These are phyloP conservation scores for Cerastis rubricosa DNA, from an alignment of 2,888 invertebrate genomes.

Conservation along the genomic window DNA sequence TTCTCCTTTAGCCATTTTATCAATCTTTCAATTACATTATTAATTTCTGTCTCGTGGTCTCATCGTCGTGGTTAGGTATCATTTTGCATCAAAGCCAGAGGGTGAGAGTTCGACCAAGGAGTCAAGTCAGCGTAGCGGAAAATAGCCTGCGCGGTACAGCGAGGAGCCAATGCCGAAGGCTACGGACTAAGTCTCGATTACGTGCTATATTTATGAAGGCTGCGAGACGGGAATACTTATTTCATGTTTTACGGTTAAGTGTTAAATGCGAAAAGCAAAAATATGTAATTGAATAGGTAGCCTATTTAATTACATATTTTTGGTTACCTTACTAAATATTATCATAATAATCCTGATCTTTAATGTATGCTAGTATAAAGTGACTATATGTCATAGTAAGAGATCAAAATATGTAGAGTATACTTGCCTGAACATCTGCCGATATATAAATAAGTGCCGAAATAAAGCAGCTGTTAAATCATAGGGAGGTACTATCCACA, in stretches of 20 bases:
- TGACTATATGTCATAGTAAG: no score
- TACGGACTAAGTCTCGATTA: constrained; percentile 57
- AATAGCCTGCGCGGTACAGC: constrained; percentile 74
- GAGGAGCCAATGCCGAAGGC: constrained; percentile 44
- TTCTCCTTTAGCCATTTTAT: no score
- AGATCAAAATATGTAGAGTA: no score
- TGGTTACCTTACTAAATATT: not conserved
- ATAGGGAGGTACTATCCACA: no score
- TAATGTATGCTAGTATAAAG: not conserved
- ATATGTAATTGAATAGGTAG: no score
- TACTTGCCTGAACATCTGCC: no score
- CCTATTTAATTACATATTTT: not conserved
- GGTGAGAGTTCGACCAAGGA: constrained; percentile 67
- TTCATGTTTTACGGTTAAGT: constrained; percentile 4
- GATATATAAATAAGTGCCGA: no score
- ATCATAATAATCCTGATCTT: not conserved
- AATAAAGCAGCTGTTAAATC: no score
- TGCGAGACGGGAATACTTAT: constrained; percentile 46
- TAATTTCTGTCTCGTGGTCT: no score
- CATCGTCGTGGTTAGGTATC: no score
- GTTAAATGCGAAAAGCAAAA: not conserved
- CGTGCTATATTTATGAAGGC: constrained; percentile 57
- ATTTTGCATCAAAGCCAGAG: constrained; percentile 72
- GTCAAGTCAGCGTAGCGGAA: constrained; percentile 76
- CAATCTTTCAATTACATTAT: no score